Percentiles rank a stretch among this genome's conserved stretches.
Conservation (phyloP, 2,797 vertebrate species). For the Coranthus polyacanthus region DNA sequence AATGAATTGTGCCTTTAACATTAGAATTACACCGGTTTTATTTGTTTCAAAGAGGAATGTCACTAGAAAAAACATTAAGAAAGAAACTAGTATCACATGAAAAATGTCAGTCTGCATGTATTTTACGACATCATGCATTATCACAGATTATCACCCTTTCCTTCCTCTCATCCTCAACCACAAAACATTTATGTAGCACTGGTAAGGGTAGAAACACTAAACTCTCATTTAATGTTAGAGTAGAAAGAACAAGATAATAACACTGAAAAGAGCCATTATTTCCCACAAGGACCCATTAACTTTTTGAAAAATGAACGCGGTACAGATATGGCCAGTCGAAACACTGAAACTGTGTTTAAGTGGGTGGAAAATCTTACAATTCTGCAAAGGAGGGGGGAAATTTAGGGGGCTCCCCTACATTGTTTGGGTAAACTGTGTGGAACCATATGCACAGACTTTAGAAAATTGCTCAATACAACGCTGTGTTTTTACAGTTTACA, state of each 20-base stretch:
- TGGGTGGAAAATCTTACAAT: conserved; percentile 72
- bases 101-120: neutral
- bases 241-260: neutral
- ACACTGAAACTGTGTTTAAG: conserved; percentile 61
- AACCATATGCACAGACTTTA: conserved; percentile 18
- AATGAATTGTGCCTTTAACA: neutral
- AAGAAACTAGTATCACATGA: neutral
- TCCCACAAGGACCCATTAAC: neutral
- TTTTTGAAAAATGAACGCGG: conserved; percentile 48
- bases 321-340: conserved; percentile 35
- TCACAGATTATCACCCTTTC: conserved; percentile 34
- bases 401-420: conserved; percentile 77
- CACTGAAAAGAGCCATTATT: conserved; percentile 2
- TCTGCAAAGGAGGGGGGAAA: conserved; percentile 75
- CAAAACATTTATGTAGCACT: conserved; percentile 18
- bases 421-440: conserved; percentile 19
- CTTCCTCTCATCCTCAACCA: conserved; percentile 37
- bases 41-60: too few relatives aligned
- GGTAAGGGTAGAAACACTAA: neutral
- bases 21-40: neutral
- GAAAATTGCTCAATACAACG: conserved; percentile 15
- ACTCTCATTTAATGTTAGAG: conserved; percentile 4
- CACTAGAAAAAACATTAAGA: neutral
- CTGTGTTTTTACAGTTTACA: conserved; percentile 1
- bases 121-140: conserved; percentile 6